A percentile compares a stretch with the other conserved stretches of the same genome.
Conservation (phyloP, 1,140 invertebrate species). For the Thalassaphorura encarpata region DNA sequence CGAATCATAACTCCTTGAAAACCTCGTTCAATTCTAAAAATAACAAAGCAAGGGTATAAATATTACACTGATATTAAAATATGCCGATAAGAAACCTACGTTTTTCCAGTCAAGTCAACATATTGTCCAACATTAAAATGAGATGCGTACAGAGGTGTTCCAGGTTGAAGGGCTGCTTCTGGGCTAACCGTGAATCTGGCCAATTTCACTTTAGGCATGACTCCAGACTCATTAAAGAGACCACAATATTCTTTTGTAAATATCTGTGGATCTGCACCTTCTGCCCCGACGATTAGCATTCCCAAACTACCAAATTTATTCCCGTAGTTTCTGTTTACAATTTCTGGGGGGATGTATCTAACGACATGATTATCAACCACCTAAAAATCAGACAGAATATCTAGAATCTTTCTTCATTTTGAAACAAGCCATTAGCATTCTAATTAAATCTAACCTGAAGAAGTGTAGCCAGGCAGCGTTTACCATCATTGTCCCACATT, state of each 20-base stretch:
- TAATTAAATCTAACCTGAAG: constrained; percentile 72
- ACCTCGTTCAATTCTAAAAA: constrained; percentile 72
- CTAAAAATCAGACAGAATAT: constrained; percentile 46
- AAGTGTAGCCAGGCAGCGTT: constrained; percentile 63
- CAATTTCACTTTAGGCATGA: constrained; percentile 77
- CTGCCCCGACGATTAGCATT: constrained; percentile 76
- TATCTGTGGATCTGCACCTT: constrained; percentile 70
- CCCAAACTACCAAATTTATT: constrained; percentile 45
- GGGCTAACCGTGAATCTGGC: constrained; percentile 76
- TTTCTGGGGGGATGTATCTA: constrained; percentile 75
- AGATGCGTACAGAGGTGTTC: constrained; percentile 73
- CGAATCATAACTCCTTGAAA: constrained; percentile 98
- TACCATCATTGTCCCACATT: constrained; percentile 81
- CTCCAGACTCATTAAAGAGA: constrained; percentile 72
- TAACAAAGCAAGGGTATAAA: constrained; percentile 21
- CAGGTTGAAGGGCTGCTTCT: constrained; percentile 73
- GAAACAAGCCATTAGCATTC: not conserved
- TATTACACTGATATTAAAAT: not conserved
- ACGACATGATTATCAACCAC: constrained; percentile 93
- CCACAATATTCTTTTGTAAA: constrained; percentile 83
- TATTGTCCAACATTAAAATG: constrained; percentile 88
- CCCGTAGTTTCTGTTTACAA: constrained; percentile 43
- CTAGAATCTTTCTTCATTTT: too few species aligned
- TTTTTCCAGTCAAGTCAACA: constrained; percentile 82
- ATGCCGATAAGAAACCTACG: constrained; percentile 53